Base-by-base conservation (phyloP, 2,113 vertebrate species). In the Epinephelus fuscoguttatus region DNA sequence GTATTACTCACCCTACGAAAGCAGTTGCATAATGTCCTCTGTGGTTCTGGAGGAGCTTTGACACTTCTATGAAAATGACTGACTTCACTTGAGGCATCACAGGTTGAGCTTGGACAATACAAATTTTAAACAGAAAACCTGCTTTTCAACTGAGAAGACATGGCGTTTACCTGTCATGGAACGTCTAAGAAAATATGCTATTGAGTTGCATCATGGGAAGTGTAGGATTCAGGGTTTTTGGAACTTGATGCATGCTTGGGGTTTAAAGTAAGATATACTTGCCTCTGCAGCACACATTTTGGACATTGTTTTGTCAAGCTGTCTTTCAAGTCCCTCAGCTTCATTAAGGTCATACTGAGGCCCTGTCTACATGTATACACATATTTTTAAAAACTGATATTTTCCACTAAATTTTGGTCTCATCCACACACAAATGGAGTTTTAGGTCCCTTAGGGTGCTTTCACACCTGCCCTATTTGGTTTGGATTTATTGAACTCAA, bases 151-250 rank as follows among this genome's bases (percentile, higher is more conserved):
- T 50, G 27, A 55, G 23, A 23, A 76, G 15, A 50, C 13, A 4
- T 62, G 55, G 13, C 3, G 12, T 50, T 49, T 50, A 49, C 40
- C 10, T 6, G 4, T 2, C 27, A 50, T 8, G 4, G 30, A 27
- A 27, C 19, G 50, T 53, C n/a, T 66, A 15, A 18, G 4, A 50
- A 33, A 61, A 47, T 14, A 40, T 79, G 8, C 17, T 33, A 72
- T 18, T 71, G 15, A 57, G 33, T 25, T 57, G 68, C 50, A 63
- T 63, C 57, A 75, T 27, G 10, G 45, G 25, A 61, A 62, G 33
- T 0, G 33, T 37, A 37, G 33, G 33, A 40, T 40, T 12, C 19
- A 23, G 11, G 42, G 6, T 25, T 17, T 30, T 42, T 15, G 2
- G 18, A 57, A 13, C 7, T 57, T 77, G 23, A 47, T 40, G 19